phyloP scores from a whole-genome alignment of 2,797 vertebrate genomes.

The Hydrocynus forskahlii region DNA sequence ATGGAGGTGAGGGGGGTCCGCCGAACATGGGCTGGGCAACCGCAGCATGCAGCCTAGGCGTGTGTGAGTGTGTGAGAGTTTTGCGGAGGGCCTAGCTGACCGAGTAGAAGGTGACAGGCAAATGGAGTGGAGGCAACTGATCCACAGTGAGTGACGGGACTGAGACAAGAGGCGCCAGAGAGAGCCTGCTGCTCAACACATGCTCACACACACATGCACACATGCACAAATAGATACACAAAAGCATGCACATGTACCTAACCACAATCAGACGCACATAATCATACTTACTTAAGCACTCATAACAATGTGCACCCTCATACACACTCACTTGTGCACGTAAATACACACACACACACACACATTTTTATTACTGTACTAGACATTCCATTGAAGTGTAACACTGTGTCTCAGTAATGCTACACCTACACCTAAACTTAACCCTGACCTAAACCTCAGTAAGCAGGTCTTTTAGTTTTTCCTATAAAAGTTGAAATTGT shows the following conservation, averaged over 20 bases:
- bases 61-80: constrained; percentile 24
- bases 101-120: constrained; percentile 48
- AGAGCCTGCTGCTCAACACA: constrained; percentile 64
- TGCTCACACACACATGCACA: constrained; percentile 66
- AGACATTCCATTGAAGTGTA: too few species aligned
- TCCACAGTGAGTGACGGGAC: constrained; percentile 57
- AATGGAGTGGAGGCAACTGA: constrained; percentile 57
- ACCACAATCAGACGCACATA: constrained; percentile 22
- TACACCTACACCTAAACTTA: too few species aligned
- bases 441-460: too few species aligned
- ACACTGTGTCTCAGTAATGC: too few species aligned
- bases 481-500: too few species aligned
- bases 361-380: too few species aligned
- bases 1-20: constrained; percentile 29
- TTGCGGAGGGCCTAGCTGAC: constrained; percentile 31
- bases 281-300: constrained; percentile 7
- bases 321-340: not conserved
- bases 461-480: too few species aligned
- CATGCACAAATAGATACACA: constrained; percentile 54
- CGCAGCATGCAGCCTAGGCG: constrained; percentile 32
- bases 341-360: not conserved
- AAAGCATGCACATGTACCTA: constrained; percentile 45
- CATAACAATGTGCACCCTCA: not conserved
- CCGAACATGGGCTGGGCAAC: constrained; percentile 58
- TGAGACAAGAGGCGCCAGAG: constrained; percentile 54